Base-by-base conservation (phyloP, 2,888 invertebrate species). In the Orthosia cruda region DNA sequence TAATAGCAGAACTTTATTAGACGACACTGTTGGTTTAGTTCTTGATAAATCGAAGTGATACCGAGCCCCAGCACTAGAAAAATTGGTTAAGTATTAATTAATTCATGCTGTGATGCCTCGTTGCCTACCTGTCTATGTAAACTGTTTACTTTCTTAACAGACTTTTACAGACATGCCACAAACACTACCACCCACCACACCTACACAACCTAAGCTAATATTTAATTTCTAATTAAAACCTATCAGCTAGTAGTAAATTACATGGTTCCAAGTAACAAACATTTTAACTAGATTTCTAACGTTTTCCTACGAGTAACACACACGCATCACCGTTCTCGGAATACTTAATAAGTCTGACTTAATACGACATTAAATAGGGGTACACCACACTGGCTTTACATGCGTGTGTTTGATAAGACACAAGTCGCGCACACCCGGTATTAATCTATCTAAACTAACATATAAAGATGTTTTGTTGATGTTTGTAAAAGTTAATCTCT, bases 271-370 rank as follows among this genome's bases (percentile, higher is more conserved):
- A 32, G 73, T 23, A 47, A 26, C 18, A 50, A 74, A 64, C 20
- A 57, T 15, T 20, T 13, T 15, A 1, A 2, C 13, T 50, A 74
- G 63, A 26, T 20, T 50, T 76, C 57, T 47, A 74, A 50, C 15
- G 20, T 16, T 47, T 47, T 66, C 15, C n/a, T 20, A 23, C 20
- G 45, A 32, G 12, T 18, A 57, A 40, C 16, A 3, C 20, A 58
- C 57, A 71, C 49, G 23, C 40, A 32, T 58, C 74, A 7, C 15
- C 12, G 15, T 18, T 32, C 18, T 61, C 18, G 12, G 45, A 47
- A 74, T 74, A 55, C 1, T 49, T 49, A 62, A 73, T 54, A 12
- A 40, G 52, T 16, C 73, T 2, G 9, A 16, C 16, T 57, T 49
- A 58, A n/a, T n/a, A 40, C 5, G n/a, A 49, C 13, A 15, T 26